Evolutionary conservation across 2,888 invertebrate genomes (phyloP), one percentile per base, ranked within the genome.

Genomic region (Ephialtes manifestator): DNA sequence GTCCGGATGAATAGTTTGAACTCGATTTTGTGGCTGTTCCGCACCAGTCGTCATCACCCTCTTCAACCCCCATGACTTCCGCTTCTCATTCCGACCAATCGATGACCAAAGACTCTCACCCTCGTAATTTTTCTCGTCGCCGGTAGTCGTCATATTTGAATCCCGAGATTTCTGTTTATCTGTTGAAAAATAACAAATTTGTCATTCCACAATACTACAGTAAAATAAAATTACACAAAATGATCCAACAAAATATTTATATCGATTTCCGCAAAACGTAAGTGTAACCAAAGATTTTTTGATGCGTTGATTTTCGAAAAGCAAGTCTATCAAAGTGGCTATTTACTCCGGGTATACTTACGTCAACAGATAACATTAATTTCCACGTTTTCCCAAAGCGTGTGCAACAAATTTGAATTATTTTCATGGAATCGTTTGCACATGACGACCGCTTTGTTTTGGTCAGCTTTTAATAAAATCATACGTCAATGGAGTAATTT

Each of bases 1-100:
- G 71, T 88, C 82, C 74, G 88, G 87, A 80, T 85, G 87, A 24
- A 87, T 88, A 53, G 87, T 89, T 63, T 86, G 85, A 18, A 85
- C 82, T n/a, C 81, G 86, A 72, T 78, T 75, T 60, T 48, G 71
- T 65, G 82, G 79, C 79, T 81, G 77, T 87, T 86, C 84, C 84
- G 77, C 87, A 83, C 80, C 83, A 58, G 76, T 70, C 39, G 67
- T 43, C 63, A 39, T 82, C 79, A 72, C 81, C 83, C 87, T 87
- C 72, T 71, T 67, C 79, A 77, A 78, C 55, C 60, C 65, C 18
- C 55, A 81, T 67, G 81, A 82, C 81, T 86, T 88, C 81, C 74
- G 60, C 65, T 83, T 86, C 43, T 81, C 43, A 39, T 68, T 82
- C 76, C 70, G 58, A 68, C 68, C 70, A 24, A 58, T 4, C 28